Evolutionary conservation across 2,888 invertebrate species (phyloP).

Genomic region (Agrochola circellaris): DNA sequence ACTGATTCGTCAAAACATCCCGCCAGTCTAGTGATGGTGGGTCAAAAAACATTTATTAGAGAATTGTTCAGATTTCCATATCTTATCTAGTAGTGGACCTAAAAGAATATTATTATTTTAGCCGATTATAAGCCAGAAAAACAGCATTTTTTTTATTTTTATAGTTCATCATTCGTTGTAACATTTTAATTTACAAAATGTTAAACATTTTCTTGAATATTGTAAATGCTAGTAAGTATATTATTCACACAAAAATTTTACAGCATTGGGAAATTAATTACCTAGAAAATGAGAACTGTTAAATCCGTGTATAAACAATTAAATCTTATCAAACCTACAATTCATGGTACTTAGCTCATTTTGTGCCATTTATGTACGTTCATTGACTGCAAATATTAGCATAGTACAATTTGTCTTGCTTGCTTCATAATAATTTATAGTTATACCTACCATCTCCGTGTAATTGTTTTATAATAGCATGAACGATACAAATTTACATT

Average conservation of each 20-base stretch:
- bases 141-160: too few species aligned
- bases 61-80: not conserved
- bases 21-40: not conserved
- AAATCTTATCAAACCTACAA: conserved; percentile 41
- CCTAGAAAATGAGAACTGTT: conserved; percentile 45
- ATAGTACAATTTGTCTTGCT: not conserved
- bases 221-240: not conserved
- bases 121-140: not conserved
- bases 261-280: conserved; percentile 54
- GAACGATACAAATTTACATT: conserved; percentile 3
- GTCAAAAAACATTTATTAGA: not conserved
- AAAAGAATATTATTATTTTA: not conserved
- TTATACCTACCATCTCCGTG: not conserved
- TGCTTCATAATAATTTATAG: not conserved
- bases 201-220: not conserved
- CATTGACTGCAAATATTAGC: not conserved
- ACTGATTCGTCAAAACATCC: not conserved
- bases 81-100: not conserved
- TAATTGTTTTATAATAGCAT: conserved; percentile 12
- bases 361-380: conserved; percentile 3
- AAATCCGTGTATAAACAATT: conserved; percentile 33
- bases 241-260: conserved; percentile 16
- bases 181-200: not conserved
- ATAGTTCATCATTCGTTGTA: not conserved
- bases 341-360: conserved; percentile 18